A percentile compares a stretch with the other conserved stretches of the same genome.
Evolutionary conservation across 2,113 vertebrate species (phyloP).

Genomic region (Falco punctatus): DNA sequence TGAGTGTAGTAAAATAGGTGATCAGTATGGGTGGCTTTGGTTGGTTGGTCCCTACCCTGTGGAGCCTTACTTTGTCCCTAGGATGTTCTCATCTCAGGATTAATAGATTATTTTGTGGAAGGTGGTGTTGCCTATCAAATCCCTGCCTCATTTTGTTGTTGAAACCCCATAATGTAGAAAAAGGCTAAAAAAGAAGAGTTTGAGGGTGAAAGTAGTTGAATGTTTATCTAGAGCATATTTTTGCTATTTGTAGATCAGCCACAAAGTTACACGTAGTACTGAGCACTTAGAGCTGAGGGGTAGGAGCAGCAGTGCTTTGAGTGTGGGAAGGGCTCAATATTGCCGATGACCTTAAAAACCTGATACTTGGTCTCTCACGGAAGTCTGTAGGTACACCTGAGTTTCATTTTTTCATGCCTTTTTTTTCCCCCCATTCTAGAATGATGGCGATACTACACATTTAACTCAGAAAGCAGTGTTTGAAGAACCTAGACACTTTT

Average conservation of each 20-base stretch:
- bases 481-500: not conserved
- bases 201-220: not conserved
- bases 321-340: not conserved
- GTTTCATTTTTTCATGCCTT: not conserved
- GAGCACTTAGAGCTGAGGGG: not conserved
- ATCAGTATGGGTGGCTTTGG: not conserved
- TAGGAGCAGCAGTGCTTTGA: not conserved
- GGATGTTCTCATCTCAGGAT: not conserved
- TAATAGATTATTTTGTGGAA: not conserved
- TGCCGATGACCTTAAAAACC: not conserved
- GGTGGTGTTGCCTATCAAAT: not conserved
- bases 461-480: not conserved
- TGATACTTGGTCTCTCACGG: not conserved
- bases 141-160: not conserved
- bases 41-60: fast-evolving
- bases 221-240: not conserved
- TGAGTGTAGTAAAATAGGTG: not conserved
- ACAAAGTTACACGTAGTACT: not conserved
- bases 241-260: not conserved
- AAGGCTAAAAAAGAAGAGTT: not conserved
- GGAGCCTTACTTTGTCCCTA: not conserved
- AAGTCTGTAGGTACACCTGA: not conserved
- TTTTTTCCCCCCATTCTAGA: not conserved
- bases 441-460: not conserved
- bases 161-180: not conserved